Evolutionary conservation across 1,140 invertebrate species (phyloP), one percentile per base, ranked within the genome.

Genomic region (Scaptomyza hsui): DNA sequence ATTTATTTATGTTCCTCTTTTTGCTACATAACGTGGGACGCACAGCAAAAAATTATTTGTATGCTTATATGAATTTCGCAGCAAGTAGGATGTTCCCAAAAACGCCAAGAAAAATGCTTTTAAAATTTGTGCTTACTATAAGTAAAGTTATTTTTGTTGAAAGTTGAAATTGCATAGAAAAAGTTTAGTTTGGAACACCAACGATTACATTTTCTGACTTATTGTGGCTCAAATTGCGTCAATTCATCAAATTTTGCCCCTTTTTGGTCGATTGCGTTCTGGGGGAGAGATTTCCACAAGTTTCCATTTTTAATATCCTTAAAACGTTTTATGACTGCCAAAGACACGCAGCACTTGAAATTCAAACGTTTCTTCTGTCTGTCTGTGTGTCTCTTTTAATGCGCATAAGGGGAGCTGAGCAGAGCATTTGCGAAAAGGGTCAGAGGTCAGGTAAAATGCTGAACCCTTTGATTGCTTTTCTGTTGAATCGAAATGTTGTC

Each of bases 251-350:
- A 67, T 51, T 72, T 26, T 60, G 24, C 55, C 49, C 53, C 26
- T 29, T 67, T 67, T 55, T 51, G 44, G 9, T 42, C 53, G 24
- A 41, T 39, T 29, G 15, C 24, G 45, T 61, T 49, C 6, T 13
- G 15, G n/a, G 39, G 65, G 15, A 16, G 26, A 52, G 26, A 64
- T 55, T 63, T 42, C 45, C 65, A 57, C 57, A 73, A 63, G 64
- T 60, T 60, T 72, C 53, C 51, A 62, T 72, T 72, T 75, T 75
- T 75, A 75, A 75, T 75, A 72, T 75, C 61, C 69, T 52, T 75
- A 75, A 75, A 75, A 75, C 72, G 72, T 75, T 75, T 75, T 75
- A 75, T 61, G 72, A 75, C 69, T 72, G 62, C 39, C 69, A 75
- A 57, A 56, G 62, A 61, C 51, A 72, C 51, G 45, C 56, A 72